phyloP scores from a whole-genome alignment of 2,113 vertebrate genomes.

The Chiloscyllium plagiosum region DNA sequence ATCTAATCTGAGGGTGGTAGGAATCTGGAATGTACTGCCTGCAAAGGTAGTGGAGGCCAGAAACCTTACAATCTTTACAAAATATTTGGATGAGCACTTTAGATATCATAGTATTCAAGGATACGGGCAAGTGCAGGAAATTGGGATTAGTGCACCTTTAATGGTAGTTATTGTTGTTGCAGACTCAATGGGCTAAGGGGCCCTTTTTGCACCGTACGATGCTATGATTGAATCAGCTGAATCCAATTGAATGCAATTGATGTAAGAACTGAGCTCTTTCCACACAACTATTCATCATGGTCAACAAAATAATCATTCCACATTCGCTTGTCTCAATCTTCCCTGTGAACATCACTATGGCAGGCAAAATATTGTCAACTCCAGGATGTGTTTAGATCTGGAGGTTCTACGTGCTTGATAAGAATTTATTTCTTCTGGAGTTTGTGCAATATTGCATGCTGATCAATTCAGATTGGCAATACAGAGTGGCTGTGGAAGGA shows the following conservation, averaged over 20 bases:
- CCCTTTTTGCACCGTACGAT: too few relatives aligned
- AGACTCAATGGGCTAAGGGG: too few relatives aligned
- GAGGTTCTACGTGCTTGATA: background rate
- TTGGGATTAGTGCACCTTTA: too few relatives aligned
- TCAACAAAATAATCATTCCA: background rate
- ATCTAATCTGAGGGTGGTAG: too few relatives aligned
- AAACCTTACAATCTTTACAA: too few relatives aligned
- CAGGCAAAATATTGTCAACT: background rate
- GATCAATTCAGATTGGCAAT: background rate
- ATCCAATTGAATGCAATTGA: conserved; percentile 1
- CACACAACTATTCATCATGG: background rate
- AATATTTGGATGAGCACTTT: too few relatives aligned
- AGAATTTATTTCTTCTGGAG: background rate
- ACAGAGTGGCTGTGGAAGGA: background rate
- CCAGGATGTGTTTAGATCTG: background rate
- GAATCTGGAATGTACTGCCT: too few relatives aligned
- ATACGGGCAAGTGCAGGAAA: too few relatives aligned
- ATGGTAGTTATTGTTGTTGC: too few relatives aligned
- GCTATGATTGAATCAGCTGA: background rate
- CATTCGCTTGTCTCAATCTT: background rate
- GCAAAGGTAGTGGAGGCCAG: too few relatives aligned
- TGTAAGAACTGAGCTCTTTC: background rate
- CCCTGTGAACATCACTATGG: background rate
- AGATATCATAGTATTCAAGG: too few relatives aligned
- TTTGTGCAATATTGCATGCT: background rate